Evolutionary conservation across 2,888 invertebrate genomes (phyloP).

Genomic region (Lasioglossum marginatum): DNA sequence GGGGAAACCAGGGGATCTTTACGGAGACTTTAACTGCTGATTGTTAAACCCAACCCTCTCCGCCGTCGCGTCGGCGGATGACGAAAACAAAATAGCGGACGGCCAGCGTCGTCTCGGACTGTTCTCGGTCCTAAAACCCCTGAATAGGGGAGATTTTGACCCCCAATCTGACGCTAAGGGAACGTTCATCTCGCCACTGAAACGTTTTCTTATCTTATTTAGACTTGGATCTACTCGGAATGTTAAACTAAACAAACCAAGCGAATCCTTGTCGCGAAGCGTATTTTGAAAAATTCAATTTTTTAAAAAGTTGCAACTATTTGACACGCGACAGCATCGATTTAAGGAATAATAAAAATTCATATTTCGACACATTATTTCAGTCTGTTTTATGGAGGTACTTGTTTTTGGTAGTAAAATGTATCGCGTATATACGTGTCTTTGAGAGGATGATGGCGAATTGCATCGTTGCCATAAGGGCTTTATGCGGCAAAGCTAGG

Average conservation of each 20-base stretch:
- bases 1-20: constrained; percentile 11
- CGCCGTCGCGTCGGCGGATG: background rate
- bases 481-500: constrained; percentile 1
- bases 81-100: background rate
- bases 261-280: background rate
- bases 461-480: background rate
- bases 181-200: background rate
- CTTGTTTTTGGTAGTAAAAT: background rate
- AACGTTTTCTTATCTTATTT: background rate
- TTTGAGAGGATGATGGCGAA: background rate
- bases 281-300: background rate
- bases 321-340: background rate
- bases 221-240: background rate
- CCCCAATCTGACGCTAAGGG: background rate
- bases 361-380: background rate
- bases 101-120: background rate
- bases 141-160: background rate
- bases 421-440: background rate
- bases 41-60: constrained; percentile 8
- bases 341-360: background rate
- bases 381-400: background rate
- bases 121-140: background rate
- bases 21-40: constrained; percentile 17
- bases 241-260: background rate
- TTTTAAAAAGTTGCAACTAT: background rate